Evolutionary conservation across 2,888 invertebrate genomes (phyloP).

Genomic region (Eumacrocentrus americanus): DNA sequence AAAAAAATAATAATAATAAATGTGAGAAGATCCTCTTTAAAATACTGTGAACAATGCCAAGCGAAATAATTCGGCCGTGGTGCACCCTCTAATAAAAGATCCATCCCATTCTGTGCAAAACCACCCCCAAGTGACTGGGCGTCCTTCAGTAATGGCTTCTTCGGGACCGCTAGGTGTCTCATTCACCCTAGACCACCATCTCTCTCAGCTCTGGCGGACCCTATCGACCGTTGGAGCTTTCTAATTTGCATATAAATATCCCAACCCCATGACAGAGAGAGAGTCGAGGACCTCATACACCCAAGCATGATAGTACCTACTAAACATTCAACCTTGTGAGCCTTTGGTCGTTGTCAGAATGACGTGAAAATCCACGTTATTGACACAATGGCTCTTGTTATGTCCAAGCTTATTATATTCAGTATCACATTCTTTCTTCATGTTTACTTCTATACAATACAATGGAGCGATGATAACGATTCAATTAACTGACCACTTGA

Average conservation of each 20-base stretch:
- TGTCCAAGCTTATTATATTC: neutral
- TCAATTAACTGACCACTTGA: too few relatives aligned
- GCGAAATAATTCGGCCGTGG: too few relatives aligned
- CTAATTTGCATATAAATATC: conserved; percentile 53
- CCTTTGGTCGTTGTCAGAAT: conserved; percentile 3
- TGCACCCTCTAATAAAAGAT: neutral
- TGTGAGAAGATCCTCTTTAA: too few relatives aligned
- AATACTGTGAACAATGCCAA: too few relatives aligned
- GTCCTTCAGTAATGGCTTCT: conserved; percentile 38
- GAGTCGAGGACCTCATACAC: neutral
- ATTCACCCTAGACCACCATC: conserved; percentile 27
- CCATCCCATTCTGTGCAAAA: conserved; percentile 20
- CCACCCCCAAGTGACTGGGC: conserved; percentile 35
- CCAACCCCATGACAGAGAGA: conserved; percentile 2
- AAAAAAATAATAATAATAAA: too few relatives aligned
- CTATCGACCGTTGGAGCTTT: conserved; percentile 38
- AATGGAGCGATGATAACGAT: too few relatives aligned
- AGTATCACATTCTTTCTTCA: too few relatives aligned
- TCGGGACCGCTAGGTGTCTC: conserved; percentile 32
- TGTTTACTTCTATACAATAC: too few relatives aligned
- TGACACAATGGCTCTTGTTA: neutral
- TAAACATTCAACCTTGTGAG: conserved; percentile 6
- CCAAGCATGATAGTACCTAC: neutral
- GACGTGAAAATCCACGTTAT: conserved; percentile 6
- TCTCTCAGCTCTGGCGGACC: conserved; percentile 15